phyloP scores from a whole-genome alignment of 2,797 vertebrate genomes.

The Pseudopleuronectes americanus region DNA sequence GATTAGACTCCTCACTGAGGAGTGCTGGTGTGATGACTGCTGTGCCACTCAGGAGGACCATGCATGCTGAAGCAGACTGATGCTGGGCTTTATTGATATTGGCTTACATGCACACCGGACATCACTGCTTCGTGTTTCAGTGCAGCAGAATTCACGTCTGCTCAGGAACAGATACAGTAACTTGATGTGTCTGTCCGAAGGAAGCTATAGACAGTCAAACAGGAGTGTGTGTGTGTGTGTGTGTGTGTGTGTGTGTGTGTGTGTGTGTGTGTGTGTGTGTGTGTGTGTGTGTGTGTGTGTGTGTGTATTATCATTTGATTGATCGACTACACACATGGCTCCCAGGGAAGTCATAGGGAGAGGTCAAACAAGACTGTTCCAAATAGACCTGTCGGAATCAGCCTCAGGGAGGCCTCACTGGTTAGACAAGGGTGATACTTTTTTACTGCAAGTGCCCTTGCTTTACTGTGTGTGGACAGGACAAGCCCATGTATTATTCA shows the following conservation, averaged over 20 bases:
- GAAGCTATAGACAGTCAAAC: constrained; percentile 16
- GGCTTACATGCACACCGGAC: constrained; percentile 39
- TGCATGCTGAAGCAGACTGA: constrained; percentile 41
- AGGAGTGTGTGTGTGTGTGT: constrained; percentile 26
- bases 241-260: constrained; percentile 18
- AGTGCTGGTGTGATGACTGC: constrained; percentile 57
- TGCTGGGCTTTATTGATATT: constrained; percentile 51
- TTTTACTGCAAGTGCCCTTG: constrained; percentile 76
- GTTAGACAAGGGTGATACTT: constrained; percentile 76
- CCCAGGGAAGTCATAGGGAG: constrained; percentile 76
- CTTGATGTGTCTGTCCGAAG: constrained; percentile 21
- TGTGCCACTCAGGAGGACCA: constrained; percentile 42
- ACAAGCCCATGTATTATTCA: constrained; percentile 78
- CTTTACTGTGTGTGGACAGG: constrained; percentile 68
- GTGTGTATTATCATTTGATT: constrained; percentile 79
- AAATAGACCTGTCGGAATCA: constrained; percentile 80
- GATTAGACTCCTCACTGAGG: constrained; percentile 67
- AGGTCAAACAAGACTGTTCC: constrained; percentile 82
- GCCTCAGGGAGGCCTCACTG: constrained; percentile 73
- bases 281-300: constrained; percentile 23
- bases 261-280: constrained; percentile 46
- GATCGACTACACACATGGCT: constrained; percentile 71
- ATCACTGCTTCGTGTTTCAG: constrained; percentile 32
- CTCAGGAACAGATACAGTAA: constrained; percentile 28
- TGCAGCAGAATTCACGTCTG: constrained; percentile 31